phyloP scores from a whole-genome alignment of 2,113 vertebrate genomes.

The Toxotes chatareus region DNA sequence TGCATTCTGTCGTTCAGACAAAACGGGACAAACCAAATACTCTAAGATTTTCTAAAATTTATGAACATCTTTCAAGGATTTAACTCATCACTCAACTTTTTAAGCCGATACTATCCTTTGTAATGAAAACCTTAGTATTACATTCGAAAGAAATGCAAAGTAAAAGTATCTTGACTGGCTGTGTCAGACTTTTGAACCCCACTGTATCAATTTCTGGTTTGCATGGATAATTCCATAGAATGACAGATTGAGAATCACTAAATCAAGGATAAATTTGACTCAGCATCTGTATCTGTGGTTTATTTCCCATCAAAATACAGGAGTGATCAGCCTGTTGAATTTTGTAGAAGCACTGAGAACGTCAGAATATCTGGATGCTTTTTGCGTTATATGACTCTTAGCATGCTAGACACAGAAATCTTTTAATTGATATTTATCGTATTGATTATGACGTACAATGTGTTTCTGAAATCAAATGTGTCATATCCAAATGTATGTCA shows the following conservation, averaged over 20 bases:
- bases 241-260: background rate
- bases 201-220: conserved; percentile 20
- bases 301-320: conserved; percentile 4
- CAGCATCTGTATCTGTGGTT: background rate
- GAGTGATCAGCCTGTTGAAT: background rate
- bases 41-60: no score
- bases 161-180: no score
- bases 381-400: background rate
- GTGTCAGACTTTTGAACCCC: no score
- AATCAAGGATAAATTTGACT: conserved; percentile 5
- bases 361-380: background rate
- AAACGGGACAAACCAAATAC: no score
- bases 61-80: no score
- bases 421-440: background rate
- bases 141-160: no score
- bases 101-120: no score
- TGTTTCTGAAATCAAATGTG: background rate
- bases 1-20: no score
- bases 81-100: no score
- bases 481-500: background rate
- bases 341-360: background rate
- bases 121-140: no score
- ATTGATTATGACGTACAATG: background rate
- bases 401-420: background rate
- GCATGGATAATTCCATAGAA: conserved; percentile 11